Evolutionary conservation across 2,113 vertebrate species (phyloP).

Genomic region (Mastomys coucha): DNA sequence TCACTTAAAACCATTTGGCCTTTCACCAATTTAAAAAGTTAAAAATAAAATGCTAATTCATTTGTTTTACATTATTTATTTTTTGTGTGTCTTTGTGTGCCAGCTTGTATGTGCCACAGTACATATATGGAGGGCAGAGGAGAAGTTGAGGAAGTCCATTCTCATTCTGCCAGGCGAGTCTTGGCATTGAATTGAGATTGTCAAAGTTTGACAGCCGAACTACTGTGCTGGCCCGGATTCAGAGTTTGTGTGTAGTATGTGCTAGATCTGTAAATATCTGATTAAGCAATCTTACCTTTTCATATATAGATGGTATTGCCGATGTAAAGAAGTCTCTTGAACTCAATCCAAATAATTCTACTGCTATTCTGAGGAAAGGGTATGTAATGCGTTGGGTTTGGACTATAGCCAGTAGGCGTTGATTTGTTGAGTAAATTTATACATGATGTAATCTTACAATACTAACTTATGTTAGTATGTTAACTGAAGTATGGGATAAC

Average conservation of each 20-base stretch:
- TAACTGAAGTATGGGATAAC: neutral
- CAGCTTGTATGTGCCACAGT: neutral
- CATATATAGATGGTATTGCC: slow-evolving; percentile 90
- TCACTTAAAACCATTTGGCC: slow-evolving; percentile 37
- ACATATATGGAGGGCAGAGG: neutral
- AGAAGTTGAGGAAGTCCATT: neutral
- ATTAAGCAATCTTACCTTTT: neutral
- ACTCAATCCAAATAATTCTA: slow-evolving; percentile 91
- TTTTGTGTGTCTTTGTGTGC: neutral
- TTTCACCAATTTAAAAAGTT: neutral
- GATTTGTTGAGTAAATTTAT: slow-evolving; percentile 47
- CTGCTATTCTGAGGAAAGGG: slow-evolving; percentile 95
- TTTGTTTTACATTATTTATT: neutral
- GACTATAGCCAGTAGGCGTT: neutral
- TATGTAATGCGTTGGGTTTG: slow-evolving; percentile 83
- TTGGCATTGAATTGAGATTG: neutral
- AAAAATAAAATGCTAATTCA: neutral
- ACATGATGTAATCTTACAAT: neutral
- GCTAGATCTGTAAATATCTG: slow-evolving; percentile 35
- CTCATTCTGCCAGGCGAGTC: too few relatives aligned
- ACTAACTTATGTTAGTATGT: neutral
- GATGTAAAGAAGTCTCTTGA: slow-evolving; percentile 94
- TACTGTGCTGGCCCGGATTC: neutral
- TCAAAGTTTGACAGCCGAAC: neutral
- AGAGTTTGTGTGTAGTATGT: slow-evolving; percentile 4